Evolutionary conservation across 2,113 vertebrate species (phyloP).

Genomic region (Arothron firmamentum): DNA sequence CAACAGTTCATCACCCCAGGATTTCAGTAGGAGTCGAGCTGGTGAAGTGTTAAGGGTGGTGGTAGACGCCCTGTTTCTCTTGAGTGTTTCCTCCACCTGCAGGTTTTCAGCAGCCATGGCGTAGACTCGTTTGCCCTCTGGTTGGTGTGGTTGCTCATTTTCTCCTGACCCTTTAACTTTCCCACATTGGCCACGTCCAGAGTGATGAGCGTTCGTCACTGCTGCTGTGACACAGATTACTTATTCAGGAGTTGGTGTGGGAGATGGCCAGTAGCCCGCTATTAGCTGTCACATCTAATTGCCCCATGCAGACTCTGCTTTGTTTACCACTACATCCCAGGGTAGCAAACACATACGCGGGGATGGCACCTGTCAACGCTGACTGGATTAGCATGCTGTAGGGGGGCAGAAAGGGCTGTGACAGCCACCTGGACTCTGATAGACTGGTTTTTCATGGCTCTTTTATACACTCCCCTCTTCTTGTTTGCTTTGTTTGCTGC

Average conservation of each 20-base stretch:
- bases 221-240: conserved; percentile 47
- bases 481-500: conserved; percentile 36
- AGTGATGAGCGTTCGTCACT: conserved; percentile 52
- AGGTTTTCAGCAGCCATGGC: conserved; percentile 27
- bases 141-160: neutral
- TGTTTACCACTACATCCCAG: conserved; percentile 1
- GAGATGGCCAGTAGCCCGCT: conserved; percentile 23
- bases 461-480: conserved; percentile 12
- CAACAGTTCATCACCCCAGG: conserved; percentile 25
- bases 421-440: conserved; percentile 56
- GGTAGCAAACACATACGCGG: conserved; percentile 2
- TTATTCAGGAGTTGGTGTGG: conserved; percentile 35
- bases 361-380: conserved; percentile 54
- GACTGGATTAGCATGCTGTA: conserved; percentile 50
- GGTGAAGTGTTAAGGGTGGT: conserved; percentile 27
- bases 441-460: conserved; percentile 43
- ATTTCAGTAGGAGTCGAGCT: conserved; percentile 33
- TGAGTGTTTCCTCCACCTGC: conserved; percentile 35
- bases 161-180: conserved; percentile 42
- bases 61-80: conserved; percentile 31
- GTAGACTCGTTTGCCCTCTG: conserved; percentile 25
- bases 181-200: conserved; percentile 42
- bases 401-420: conserved; percentile 30
- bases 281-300: conserved; percentile 59
- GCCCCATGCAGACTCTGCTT: conserved; percentile 17